Conservation (phyloP, 2,797 vertebrate species). For the Propithecus deckenii region DNA sequence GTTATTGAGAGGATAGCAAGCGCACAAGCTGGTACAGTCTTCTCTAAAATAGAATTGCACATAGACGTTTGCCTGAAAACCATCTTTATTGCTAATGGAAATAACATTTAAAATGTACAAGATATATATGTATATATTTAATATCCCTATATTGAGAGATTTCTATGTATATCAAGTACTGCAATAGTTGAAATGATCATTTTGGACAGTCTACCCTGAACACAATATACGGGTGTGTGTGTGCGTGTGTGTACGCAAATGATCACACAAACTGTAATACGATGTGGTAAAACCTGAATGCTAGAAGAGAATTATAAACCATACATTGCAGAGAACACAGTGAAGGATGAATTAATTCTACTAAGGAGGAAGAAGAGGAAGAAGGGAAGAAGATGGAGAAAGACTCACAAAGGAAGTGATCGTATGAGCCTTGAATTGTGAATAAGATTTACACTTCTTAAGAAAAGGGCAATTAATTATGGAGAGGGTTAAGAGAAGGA, state of each 20-base stretch:
- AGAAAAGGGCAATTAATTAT: background rate
- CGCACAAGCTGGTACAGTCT: background rate
- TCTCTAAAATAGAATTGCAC: background rate
- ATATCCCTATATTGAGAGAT: background rate
- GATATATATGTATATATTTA: background rate
- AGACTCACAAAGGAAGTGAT: background rate
- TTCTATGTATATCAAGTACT: background rate
- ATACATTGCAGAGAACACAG: background rate
- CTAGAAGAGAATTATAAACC: background rate
- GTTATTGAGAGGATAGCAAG: background rate
- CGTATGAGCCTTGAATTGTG: background rate
- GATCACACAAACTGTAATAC: background rate
- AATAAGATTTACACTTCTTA: background rate
- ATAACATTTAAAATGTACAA: background rate
- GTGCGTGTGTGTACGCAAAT: too few relatives aligned
- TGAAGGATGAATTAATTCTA: background rate
- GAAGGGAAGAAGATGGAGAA: background rate
- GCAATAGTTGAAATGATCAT: background rate
- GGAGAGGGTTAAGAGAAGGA: background rate
- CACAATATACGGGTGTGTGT: background rate
- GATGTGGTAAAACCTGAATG: background rate
- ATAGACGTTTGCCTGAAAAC: background rate
- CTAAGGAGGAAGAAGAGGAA: background rate
- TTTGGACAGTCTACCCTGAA: background rate
- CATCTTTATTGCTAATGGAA: background rate